A percentile compares a stretch with the other conserved stretches of the same genome.
These are phyloP conservation scores for Pelochelys cantorii DNA, from an alignment of 2,797 vertebrate genomes.

Conservation along the genomic window DNA sequence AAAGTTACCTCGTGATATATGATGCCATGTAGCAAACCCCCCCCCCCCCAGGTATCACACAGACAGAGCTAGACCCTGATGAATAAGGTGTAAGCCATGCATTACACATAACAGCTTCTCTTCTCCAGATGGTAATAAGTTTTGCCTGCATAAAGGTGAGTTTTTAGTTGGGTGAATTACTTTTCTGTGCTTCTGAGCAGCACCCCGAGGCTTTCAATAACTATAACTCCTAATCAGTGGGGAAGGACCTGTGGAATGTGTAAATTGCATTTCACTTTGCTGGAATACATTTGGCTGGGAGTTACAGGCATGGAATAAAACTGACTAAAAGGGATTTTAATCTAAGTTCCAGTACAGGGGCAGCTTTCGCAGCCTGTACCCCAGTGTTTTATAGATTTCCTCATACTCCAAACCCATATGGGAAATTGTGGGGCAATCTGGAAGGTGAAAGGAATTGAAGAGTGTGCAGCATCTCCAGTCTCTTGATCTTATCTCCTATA, in stretches of 20 bases:
- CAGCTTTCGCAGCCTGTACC: neutral
- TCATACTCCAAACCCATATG: conserved; percentile 1
- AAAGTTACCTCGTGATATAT: neutral
- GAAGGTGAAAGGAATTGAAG: conserved; percentile 47
- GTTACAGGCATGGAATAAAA: neutral
- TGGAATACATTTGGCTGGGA: neutral
- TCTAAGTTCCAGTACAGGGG: neutral
- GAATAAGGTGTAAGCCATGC: neutral
- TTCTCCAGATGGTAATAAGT: neutral
- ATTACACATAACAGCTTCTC: neutral
- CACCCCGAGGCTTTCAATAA: neutral
- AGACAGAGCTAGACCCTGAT: neutral
- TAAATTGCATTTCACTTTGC: conserved; percentile 18
- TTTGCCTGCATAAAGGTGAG: neutral
- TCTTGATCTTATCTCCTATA: conserved; percentile 46
- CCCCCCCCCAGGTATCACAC: neutral
- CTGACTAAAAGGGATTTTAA: neutral
- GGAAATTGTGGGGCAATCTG: neutral
- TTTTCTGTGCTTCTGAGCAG: conserved; percentile 10
- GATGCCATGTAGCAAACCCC: neutral
- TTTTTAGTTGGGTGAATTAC: neutral
- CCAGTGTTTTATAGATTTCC: conserved; percentile 27
- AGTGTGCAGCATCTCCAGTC: conserved; percentile 38
- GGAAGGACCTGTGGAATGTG: neutral
- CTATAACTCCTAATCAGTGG: neutral